Conservation (phyloP, 2,888 invertebrate genomes). For the Pterobdella sp. region DNA sequence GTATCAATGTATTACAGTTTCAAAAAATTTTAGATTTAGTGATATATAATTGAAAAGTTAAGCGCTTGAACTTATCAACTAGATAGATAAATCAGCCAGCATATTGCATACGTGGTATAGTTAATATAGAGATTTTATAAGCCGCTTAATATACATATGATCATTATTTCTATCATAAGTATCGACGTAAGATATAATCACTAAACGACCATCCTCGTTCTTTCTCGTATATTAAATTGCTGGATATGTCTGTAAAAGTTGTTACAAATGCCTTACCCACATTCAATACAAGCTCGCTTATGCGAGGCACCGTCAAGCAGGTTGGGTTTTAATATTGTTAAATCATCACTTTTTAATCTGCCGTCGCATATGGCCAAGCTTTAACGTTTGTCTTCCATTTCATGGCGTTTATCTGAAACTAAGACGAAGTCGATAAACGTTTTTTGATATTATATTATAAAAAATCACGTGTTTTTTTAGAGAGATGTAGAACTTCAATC, state of each 20-base stretch:
- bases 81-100: slow-evolving; percentile 8
- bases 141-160: neutral
- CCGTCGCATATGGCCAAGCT: neutral
- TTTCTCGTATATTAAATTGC: neutral
- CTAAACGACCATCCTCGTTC: neutral
- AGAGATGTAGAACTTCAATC: neutral
- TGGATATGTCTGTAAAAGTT: slow-evolving; percentile 15
- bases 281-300: slow-evolving; percentile 15
- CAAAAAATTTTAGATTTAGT: too few species aligned
- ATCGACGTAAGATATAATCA: slow-evolving; percentile 7
- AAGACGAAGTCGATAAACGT: too few species aligned
- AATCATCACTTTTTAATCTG: neutral
- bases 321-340: slow-evolving; percentile 37
- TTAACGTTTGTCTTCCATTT: neutral
- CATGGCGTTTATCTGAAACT: neutral
- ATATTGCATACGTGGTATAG: slow-evolving; percentile 23
- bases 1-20: too few species aligned
- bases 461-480: neutral
- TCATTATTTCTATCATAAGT: neutral
- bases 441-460: neutral
- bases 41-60: too few species aligned
- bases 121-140: slow-evolving; percentile 12
- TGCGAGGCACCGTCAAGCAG: slow-evolving; percentile 47
- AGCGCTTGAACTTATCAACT: neutral
- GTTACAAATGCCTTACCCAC: neutral